Percentiles rank a stretch among this genome's conserved stretches.
Conservation (phyloP, 2,888 invertebrate species). For the Dryobotodes eremita region DNA sequence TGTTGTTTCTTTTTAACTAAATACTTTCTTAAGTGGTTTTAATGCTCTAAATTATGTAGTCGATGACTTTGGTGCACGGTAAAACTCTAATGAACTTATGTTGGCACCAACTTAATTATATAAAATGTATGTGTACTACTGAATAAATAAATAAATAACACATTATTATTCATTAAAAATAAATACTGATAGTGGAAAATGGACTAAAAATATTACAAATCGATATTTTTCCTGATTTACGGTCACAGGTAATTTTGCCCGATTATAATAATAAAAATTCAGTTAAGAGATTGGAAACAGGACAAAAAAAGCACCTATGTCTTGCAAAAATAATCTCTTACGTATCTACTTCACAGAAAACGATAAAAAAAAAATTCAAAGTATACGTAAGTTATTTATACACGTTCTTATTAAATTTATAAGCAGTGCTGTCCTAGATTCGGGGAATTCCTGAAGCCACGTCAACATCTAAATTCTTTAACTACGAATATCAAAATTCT, state of each 20-base stretch:
- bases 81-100: too few relatives aligned
- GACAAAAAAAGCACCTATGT: neutral
- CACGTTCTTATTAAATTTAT: conserved; percentile 64
- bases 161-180: too few relatives aligned
- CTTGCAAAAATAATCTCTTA: neutral
- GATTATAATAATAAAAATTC: too few relatives aligned
- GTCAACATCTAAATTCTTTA: conserved; percentile 57
- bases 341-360: conserved; percentile 18
- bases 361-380: conserved; percentile 44
- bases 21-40: too few relatives aligned
- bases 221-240: neutral
- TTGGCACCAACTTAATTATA: too few relatives aligned
- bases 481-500: conserved; percentile 48
- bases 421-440: conserved; percentile 63
- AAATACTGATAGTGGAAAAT: too few relatives aligned
- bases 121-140: too few relatives aligned
- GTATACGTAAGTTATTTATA: conserved; percentile 52
- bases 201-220: neutral
- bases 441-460: conserved; percentile 51
- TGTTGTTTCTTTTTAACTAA: too few relatives aligned
- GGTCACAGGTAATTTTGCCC: neutral
- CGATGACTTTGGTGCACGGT: too few relatives aligned
- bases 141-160: too few relatives aligned
- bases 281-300: neutral
- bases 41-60: too few relatives aligned